Conservation (phyloP, 2,113 vertebrate species). For the Dasyprocta punctata region DNA sequence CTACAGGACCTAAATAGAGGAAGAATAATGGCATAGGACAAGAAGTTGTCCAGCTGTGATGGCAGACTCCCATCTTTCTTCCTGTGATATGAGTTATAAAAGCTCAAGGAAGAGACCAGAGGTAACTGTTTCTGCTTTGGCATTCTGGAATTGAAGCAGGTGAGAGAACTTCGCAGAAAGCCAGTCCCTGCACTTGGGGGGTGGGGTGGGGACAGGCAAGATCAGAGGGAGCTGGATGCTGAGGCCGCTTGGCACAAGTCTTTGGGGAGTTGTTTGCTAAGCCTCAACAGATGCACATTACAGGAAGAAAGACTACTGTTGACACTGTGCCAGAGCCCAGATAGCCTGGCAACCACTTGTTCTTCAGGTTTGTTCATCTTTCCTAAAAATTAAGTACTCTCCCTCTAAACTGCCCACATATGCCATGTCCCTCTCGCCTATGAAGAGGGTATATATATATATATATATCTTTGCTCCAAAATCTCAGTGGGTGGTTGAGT, state of each 20-base stretch:
- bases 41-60: background rate
- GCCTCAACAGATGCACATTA: background rate
- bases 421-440: background rate
- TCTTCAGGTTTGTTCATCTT: background rate
- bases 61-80: background rate
- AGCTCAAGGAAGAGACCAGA: background rate
- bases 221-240: too few relatives aligned
- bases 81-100: background rate
- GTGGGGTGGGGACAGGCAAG: background rate
- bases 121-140: background rate
- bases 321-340: background rate
- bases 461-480: too few relatives aligned
- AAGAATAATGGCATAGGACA: background rate
- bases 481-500: background rate
- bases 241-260: background rate
- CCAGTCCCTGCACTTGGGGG: background rate
- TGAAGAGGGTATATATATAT: background rate
- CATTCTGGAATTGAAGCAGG: background rate
- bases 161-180: background rate
- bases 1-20: background rate
- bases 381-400: background rate
- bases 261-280: background rate
- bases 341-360: background rate
- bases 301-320: background rate
- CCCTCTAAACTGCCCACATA: background rate